These are phyloP conservation scores for Cyanistes caeruleus DNA, from an alignment of 2,113 vertebrate genomes.

Conservation along the genomic window DNA sequence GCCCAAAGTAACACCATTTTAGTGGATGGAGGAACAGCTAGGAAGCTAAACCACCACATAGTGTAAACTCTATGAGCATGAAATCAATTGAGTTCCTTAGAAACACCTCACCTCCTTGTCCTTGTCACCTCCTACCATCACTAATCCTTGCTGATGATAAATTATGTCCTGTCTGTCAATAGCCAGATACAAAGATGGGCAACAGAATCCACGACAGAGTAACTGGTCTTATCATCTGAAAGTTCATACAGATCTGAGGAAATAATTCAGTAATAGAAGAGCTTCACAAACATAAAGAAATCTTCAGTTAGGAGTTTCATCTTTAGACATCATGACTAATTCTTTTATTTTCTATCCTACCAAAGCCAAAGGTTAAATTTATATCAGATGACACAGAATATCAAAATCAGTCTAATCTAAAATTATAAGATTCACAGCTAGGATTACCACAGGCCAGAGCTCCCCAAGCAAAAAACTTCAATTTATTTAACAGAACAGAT, in stretches of 20 bases:
- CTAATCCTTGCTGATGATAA: neutral
- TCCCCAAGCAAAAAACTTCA: neutral
- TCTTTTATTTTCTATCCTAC: neutral
- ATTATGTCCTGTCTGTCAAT: neutral
- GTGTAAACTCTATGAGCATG: neutral
- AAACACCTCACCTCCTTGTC: neutral
- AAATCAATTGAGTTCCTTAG: constrained; percentile 3
- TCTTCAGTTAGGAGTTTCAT: neutral
- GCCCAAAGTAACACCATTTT: neutral
- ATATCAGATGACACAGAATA: neutral
- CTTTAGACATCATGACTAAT: neutral
- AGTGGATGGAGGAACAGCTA: neutral
- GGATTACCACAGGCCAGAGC: neutral
- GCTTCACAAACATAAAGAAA: neutral
- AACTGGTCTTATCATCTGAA: neutral
- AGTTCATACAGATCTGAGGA: neutral
- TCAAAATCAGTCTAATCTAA: neutral
- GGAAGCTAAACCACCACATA: neutral
- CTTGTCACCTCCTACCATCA: too few species aligned
- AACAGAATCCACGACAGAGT: neutral
- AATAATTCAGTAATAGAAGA: neutral
- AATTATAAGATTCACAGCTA: neutral
- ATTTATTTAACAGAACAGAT: neutral
- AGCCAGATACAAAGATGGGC: neutral
- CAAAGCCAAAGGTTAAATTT: neutral